A percentile compares a stretch with the other conserved stretches of the same genome.
These are phyloP conservation scores for Aphelocoma californica DNA, from an alignment of 2,797 vertebrate genomes.

Conservation along the genomic window DNA sequence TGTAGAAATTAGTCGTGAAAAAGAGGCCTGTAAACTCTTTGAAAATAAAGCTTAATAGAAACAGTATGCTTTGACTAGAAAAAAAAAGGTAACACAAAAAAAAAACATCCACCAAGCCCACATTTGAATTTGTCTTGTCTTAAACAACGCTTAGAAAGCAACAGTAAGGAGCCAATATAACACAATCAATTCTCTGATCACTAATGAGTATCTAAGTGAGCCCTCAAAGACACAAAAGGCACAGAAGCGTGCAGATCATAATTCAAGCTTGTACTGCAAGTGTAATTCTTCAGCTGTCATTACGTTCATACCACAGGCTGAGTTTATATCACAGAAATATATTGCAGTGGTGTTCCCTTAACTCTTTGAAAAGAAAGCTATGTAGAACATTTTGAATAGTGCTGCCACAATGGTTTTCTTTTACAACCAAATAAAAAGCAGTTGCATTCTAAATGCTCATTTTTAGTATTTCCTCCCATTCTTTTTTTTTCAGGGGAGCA, in stretches of 20 bases:
- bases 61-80: not conserved
- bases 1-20: not conserved
- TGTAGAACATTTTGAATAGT: not conserved
- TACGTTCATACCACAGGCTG: not conserved
- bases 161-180: not conserved
- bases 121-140: not conserved
- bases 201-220: not conserved
- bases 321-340: not conserved
- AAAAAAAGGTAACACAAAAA: not conserved
- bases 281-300: not conserved
- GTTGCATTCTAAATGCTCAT: not conserved
- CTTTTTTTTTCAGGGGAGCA: not conserved
- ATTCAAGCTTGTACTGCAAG: not conserved
- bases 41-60: conserved; percentile 20
- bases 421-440: not conserved
- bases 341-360: not conserved
- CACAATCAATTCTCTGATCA: not conserved
- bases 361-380: not conserved
- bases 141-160: conserved; percentile 5
- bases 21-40: not conserved
- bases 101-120: not conserved
- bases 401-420: not conserved
- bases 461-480: not conserved
- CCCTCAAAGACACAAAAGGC: not conserved
- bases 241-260: not conserved